A percentile compares a stretch with the other conserved stretches of the same genome.
Conservation (phyloP, 2,113 vertebrate species). For the Saiga tatarica region DNA sequence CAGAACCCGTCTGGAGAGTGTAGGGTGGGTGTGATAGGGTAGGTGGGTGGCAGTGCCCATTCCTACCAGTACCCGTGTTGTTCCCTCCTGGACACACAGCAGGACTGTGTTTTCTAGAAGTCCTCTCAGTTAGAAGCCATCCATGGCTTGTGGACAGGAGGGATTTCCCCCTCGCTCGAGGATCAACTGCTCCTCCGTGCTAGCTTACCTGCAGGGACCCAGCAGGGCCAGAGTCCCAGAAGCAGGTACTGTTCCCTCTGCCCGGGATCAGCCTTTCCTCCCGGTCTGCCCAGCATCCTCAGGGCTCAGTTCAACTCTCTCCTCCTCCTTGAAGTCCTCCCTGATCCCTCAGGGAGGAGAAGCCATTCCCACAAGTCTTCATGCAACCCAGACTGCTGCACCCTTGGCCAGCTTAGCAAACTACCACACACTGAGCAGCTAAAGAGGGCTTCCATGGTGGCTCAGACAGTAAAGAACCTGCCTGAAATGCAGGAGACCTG, state of each 20-base stretch:
- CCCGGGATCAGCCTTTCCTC: background rate
- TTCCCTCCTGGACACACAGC: background rate
- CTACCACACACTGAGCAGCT: background rate
- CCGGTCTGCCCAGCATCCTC: background rate
- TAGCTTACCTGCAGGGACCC: background rate
- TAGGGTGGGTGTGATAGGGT: background rate
- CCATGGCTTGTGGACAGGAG: background rate
- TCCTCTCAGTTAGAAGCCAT: background rate
- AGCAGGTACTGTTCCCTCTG: background rate
- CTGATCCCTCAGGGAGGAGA: background rate
- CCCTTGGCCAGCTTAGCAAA: background rate
- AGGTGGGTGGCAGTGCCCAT: background rate
- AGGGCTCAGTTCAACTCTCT: background rate
- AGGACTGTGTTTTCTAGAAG: background rate
- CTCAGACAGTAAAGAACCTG: background rate
- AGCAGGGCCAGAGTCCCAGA: background rate
- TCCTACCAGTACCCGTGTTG: background rate
- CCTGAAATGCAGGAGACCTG: background rate
- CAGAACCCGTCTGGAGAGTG: background rate
- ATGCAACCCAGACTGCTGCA: background rate
- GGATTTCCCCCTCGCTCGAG: background rate
- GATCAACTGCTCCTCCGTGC: fast-evolving
- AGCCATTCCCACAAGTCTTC: background rate
- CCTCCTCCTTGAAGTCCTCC: background rate
- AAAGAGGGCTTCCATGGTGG: background rate